Evolutionary conservation across 2,113 vertebrate genomes (phyloP), one percentile per base, ranked within the genome.

Genomic region (Chaenogobius annularis): DNA sequence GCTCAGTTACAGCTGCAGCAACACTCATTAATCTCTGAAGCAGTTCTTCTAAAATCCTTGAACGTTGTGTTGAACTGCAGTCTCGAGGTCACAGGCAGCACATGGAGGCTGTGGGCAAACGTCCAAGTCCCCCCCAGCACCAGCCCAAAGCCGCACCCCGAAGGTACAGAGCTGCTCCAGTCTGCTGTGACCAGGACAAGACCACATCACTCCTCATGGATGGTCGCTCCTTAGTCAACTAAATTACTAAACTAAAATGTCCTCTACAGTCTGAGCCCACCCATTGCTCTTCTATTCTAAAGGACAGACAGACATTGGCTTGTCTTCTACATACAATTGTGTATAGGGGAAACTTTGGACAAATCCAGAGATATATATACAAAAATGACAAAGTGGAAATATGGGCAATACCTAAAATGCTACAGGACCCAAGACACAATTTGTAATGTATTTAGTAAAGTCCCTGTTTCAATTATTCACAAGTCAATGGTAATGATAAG

Each of bases 1-100:
- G 77, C 79, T 85, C 68, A 55, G 73, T 77, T 70, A 67, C 75
- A 78, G 72, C 75, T 77, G 68, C 69, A 69, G 54, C 43, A 70
- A 14, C 71, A 44, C 40, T 77, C 74, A 80, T 77, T 70, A 47
- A 73, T 79, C 75, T 74, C 17, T 65, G 54, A 54, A 54, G 63
- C 46, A 69, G 59, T 66, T 65, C 62, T 78, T 64, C 31, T 75
- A 76, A 72, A 54, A 72, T 73, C 44, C 23, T 74, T 81, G 67
- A 67, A 54, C 52, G 55, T 47, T 61, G 50, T 46, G 1, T n/a
- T 63, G 61, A 63, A 40, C 35, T 63, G 31, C 19, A 43, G 15
- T n/a, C 35, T 59, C 26, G 26, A 63, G 61, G 61, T 40, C 61
- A 43, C 61, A 43, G 15, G 19, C 26, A 62, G 59, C 31, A 62